These are phyloP conservation scores for Terrapene triunguis DNA, from an alignment of 2,113 vertebrate genomes.

Conservation along the genomic window DNA sequence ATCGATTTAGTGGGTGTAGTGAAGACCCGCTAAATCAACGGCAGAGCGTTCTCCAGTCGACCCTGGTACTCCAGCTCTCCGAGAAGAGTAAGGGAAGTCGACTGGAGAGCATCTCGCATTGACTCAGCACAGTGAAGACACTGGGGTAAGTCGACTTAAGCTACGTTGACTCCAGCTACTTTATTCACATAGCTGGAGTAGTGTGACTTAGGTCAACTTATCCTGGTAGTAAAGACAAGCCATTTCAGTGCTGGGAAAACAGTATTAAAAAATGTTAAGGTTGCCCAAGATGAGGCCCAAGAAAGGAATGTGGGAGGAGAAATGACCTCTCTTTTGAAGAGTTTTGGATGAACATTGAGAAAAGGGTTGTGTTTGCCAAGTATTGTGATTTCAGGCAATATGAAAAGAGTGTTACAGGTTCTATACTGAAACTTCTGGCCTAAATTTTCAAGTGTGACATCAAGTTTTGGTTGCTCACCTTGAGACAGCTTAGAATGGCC, in stretches of 20 bases:
- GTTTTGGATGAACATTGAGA: neutral
- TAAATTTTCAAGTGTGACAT: neutral
- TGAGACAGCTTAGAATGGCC: neutral
- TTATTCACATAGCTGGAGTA: too few relatives aligned
- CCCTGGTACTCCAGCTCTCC: too few relatives aligned
- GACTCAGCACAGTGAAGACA: too few relatives aligned
- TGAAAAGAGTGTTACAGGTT: neutral
- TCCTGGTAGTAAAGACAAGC: too few relatives aligned
- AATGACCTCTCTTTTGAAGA: neutral
- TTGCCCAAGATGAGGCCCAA: neutral
- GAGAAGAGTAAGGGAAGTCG: too few relatives aligned
- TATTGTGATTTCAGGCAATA: neutral
- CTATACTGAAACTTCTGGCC: neutral
- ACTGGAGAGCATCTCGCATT: too few relatives aligned
- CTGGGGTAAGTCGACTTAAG: too few relatives aligned
- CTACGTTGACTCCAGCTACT: too few relatives aligned
- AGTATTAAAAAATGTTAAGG: neutral
- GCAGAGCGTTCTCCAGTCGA: too few relatives aligned
- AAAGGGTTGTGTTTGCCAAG: neutral
- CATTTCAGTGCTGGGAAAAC: constrained; percentile 39
- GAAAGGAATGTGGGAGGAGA: neutral
- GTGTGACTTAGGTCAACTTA: too few relatives aligned
- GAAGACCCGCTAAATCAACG: too few relatives aligned
- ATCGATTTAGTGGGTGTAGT: too few relatives aligned
- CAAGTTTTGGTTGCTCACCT: neutral